Conservation (phyloP, 1,140 invertebrate species). For the Drosophila jambulina region DNA sequence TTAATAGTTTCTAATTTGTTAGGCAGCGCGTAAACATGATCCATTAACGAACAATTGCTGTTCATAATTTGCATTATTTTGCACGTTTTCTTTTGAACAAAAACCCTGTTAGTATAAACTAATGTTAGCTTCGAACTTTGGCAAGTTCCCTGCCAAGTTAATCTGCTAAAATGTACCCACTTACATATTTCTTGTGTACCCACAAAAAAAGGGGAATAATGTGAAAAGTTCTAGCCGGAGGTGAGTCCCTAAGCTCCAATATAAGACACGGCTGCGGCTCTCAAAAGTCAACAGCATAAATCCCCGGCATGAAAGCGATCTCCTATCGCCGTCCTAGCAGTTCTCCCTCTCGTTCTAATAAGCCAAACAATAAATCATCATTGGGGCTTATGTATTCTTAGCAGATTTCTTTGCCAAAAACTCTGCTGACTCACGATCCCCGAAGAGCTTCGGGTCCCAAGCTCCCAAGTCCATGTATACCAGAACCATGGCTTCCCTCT, state of each 20-base stretch:
- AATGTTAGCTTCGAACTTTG: conserved; percentile 1
- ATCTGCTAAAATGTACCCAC: conserved; percentile 26
- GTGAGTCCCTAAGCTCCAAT: conserved; percentile 44
- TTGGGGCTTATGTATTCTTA: conserved; percentile 70
- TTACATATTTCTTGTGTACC: conserved; percentile 15
- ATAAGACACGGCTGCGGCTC: conserved; percentile 19
- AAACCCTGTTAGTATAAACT: not conserved
- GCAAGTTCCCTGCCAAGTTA: conserved; percentile 1
- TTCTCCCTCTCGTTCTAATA: conserved; percentile 70
- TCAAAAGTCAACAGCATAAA: conserved; percentile 51
- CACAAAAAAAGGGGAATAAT: not conserved
- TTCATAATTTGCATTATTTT: conserved; percentile 8
- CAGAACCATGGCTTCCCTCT: conserved; percentile 10
- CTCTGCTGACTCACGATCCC: conserved; percentile 78
- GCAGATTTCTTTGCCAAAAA: conserved; percentile 64
- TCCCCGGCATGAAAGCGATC: conserved; percentile 35
- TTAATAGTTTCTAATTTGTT: conserved; percentile 16
- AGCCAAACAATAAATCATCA: conserved; percentile 79
- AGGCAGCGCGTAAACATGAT: conserved; percentile 9
- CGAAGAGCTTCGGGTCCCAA: conserved; percentile 48
- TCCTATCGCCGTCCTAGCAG: conserved; percentile 34
- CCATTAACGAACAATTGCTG: conserved; percentile 10
- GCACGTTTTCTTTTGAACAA: not conserved
- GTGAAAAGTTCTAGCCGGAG: conserved; percentile 27
- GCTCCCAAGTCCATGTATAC: conserved; percentile 21